A percentile compares a stretch with the other conserved stretches of the same genome.
Conservation (phyloP, 2,797 vertebrate species). For the Bufotes viridis region DNA sequence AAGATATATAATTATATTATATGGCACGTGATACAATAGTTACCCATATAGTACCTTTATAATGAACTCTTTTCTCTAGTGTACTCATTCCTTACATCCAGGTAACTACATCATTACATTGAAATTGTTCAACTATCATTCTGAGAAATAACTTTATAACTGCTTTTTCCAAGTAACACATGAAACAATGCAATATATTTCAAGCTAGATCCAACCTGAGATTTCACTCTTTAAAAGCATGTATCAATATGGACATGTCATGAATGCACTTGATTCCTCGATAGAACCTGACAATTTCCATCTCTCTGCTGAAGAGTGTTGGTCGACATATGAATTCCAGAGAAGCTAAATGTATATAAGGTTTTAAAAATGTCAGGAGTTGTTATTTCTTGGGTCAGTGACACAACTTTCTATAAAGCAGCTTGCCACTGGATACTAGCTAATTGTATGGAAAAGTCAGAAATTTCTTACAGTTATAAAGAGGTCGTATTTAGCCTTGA, state of each 20-base stretch:
- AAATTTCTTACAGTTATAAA: constrained; percentile 38
- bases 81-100: constrained; percentile 10
- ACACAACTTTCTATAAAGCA: constrained; percentile 22
- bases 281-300: constrained; percentile 46
- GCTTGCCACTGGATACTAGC: constrained; percentile 43
- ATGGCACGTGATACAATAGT: not conserved
- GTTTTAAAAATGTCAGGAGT: constrained; percentile 41
- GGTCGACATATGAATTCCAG: constrained; percentile 15
- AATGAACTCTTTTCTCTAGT: not conserved
- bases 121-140: constrained; percentile 26
- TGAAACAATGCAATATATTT: constrained; percentile 54
- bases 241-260: constrained; percentile 56
- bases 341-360: constrained; percentile 46
- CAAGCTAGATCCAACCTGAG: constrained; percentile 28
- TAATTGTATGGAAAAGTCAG: constrained; percentile 57
- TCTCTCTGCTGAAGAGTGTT: constrained; percentile 19
- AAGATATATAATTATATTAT: not conserved
- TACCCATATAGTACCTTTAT: too few species aligned
- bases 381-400: constrained; percentile 50
- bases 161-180: constrained; percentile 38
- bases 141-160: constrained; percentile 56
- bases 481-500: constrained; percentile 54
- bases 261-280: constrained; percentile 45
- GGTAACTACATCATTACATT: constrained; percentile 6
- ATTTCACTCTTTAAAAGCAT: constrained; percentile 52